A percentile compares a stretch with the other conserved stretches of the same genome.
These are phyloP conservation scores for Cotesia congregata DNA, from an alignment of 2,888 invertebrate genomes.

Conservation along the genomic window DNA sequence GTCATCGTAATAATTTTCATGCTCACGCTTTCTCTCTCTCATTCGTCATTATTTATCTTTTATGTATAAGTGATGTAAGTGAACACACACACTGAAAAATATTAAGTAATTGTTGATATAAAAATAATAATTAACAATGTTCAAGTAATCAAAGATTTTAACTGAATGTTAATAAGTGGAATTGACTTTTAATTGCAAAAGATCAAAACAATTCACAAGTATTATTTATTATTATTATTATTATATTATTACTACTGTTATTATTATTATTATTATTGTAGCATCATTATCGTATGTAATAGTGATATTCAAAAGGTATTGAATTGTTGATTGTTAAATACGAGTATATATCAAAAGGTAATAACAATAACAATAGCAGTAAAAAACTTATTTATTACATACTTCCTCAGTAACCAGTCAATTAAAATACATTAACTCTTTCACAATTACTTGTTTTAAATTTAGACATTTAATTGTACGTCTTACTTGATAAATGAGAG, in stretches of 20 bases:
- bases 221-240: neutral
- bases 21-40: neutral
- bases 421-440: neutral
- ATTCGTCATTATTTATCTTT: neutral
- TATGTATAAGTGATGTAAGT: neutral
- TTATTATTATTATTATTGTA: neutral
- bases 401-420: neutral
- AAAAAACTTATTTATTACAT: neutral
- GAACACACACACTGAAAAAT: neutral
- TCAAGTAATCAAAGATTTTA: neutral
- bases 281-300: neutral
- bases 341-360: neutral
- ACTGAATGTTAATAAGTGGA: neutral
- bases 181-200: neutral
- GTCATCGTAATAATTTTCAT: neutral
- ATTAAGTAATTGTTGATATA: slow-evolving; percentile 12
- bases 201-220: neutral
- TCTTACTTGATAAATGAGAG: neutral
- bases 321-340: neutral
- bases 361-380: neutral
- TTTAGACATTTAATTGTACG: neutral
- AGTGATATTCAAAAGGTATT: neutral
- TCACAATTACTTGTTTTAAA: neutral
- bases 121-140: neutral
- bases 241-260: neutral